These are phyloP conservation scores for Sacculina carcini DNA, from an alignment of 2,888 invertebrate species.

Conservation along the genomic window DNA sequence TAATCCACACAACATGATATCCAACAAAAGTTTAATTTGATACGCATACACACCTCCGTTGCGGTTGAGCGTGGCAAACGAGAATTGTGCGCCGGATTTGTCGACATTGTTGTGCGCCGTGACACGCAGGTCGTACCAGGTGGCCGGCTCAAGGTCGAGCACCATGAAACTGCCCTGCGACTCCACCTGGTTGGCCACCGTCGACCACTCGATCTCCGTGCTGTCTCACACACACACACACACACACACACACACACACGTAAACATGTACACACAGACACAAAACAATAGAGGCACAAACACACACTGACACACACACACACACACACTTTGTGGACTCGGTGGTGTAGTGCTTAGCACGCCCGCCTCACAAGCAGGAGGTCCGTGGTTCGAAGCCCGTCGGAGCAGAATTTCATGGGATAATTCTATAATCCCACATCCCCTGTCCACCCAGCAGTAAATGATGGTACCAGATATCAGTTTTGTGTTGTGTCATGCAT, in stretches of 20 bases:
- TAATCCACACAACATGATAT: constrained; percentile 2
- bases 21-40: background rate
- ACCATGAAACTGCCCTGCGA: constrained; percentile 72
- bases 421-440: too few species aligned
- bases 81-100: constrained; percentile 77
- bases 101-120: constrained; percentile 58
- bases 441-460: too few species aligned
- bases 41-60: constrained; percentile 55
- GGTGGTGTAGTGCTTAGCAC: too few species aligned
- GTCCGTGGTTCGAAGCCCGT: too few species aligned
- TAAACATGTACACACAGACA: background rate
- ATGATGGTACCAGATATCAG: too few species aligned
- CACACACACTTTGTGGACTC: too few species aligned
- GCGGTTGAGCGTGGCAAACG: constrained; percentile 76
- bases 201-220: constrained; percentile 46
- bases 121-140: constrained; percentile 61
- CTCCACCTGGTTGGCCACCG: constrained; percentile 75
- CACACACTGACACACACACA: too few species aligned
- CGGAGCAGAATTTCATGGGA: too few species aligned
- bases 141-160: constrained; percentile 69
- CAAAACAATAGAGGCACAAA: too few species aligned
- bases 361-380: too few species aligned
- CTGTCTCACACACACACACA: too few species aligned
- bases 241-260: background rate
- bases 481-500: too few species aligned